These are phyloP conservation scores for Gonioctena quinquepunctata DNA, from an alignment of 1,140 invertebrate species.

Conservation along the genomic window DNA sequence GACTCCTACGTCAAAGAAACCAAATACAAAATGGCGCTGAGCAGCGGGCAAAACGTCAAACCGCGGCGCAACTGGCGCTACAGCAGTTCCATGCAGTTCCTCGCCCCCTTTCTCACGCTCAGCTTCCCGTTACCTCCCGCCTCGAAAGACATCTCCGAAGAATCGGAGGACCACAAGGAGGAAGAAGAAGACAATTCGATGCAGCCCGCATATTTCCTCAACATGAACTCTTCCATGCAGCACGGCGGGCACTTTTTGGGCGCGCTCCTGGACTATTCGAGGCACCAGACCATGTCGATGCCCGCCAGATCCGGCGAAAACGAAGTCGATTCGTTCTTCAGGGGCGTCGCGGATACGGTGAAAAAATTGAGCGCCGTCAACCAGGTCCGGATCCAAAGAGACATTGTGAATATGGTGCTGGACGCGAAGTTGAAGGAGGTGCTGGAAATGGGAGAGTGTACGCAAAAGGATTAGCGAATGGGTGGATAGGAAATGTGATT, in stretches of 20 bases:
- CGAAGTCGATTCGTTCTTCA: conserved; percentile 22
- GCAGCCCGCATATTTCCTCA: not conserved
- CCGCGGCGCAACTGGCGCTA: conserved; percentile 13
- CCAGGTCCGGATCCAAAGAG: conserved; percentile 17
- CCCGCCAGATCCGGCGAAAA: not conserved
- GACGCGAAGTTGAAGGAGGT: conserved; percentile 18
- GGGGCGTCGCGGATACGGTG: conserved; percentile 10
- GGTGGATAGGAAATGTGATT: too few relatives aligned
- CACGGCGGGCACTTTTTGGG: not conserved
- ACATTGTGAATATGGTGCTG: conserved; percentile 22
- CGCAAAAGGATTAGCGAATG: not conserved
- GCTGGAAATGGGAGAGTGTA: too few relatives aligned
- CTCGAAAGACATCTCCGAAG: not conserved
- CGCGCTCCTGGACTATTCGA: not conserved
- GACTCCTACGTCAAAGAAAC: conserved; percentile 25
- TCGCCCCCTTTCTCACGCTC: not conserved
- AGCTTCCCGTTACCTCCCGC: not conserved
- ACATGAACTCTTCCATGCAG: not conserved
- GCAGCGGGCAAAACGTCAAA: not conserved
- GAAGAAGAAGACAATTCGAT: not conserved
- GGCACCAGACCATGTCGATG: not conserved
- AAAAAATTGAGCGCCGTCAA: conserved; percentile 19
- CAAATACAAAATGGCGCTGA: not conserved
- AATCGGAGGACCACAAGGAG: not conserved
- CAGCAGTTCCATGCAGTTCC: conserved; percentile 9